Conservation (phyloP, 2,113 vertebrate genomes). For the Isichthys henryi region DNA sequence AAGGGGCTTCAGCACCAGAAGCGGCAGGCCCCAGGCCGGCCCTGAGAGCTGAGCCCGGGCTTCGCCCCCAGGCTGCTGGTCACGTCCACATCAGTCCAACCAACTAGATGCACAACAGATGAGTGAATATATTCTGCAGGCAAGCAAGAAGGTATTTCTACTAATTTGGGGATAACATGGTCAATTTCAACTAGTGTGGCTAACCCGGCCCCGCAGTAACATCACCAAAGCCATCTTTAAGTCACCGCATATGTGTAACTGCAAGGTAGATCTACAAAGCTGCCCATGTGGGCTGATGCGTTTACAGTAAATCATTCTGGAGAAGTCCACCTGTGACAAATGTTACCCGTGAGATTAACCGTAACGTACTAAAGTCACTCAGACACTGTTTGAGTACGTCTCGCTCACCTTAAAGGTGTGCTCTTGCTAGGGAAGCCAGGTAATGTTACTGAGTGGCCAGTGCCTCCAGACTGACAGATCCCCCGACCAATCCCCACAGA, state of each 20-base stretch:
- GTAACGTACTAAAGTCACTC: neutral
- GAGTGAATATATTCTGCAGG: conserved; percentile 32
- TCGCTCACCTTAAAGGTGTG: neutral
- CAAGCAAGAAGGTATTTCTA: conserved; percentile 30
- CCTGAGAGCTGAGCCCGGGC: neutral
- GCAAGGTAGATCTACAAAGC: neutral
- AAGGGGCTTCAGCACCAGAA: neutral
- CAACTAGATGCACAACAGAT: conserved; percentile 25
- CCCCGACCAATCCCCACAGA: conserved; percentile 50
- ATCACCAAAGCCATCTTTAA: neutral
- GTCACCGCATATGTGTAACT: neutral
- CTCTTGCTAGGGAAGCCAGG: neutral
- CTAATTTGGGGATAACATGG: conserved; percentile 35
- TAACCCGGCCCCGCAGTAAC: neutral
- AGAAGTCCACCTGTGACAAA: neutral
- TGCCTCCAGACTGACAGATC: conserved; percentile 37
- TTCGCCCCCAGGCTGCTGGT: neutral
- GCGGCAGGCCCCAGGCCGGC: neutral
- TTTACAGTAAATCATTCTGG: neutral
- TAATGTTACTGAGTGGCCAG: neutral
- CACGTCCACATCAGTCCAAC: conserved; percentile 16
- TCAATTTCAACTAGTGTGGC: neutral
- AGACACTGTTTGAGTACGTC: neutral
- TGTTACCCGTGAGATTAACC: neutral
- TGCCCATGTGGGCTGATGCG: neutral